Base-by-base conservation (phyloP, 2,113 vertebrate genomes). In the Pseudorhombus dupliciocellatus region DNA sequence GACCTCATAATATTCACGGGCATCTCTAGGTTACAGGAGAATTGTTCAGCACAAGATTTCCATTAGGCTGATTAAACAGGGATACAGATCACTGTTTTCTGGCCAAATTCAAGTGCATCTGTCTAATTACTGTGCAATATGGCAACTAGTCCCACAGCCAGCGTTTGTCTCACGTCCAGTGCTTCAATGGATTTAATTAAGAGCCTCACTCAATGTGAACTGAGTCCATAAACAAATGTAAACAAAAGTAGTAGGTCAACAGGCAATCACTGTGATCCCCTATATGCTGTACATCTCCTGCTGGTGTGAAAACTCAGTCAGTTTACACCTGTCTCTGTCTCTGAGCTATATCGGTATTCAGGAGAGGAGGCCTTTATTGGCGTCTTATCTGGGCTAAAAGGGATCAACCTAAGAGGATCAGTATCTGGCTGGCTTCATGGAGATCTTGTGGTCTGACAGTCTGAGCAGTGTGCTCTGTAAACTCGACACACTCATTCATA, bases 381-480 rank as follows among this genome's bases (percentile, higher is more conserved):
- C 22, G 24, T 89, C 81, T 92, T 86, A 89, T 83, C 76, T 58
- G 66, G 76, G 60, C 78, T 90, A 73, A 90, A 88, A 73, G 67
- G 84, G 90, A 88, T 93, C 79, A 89, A 34, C 73, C 75, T 92
- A 88, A 93, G 91, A 89, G 81, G 91, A 89, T 92, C 62, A 80
- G 73, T 70, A 40, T 64, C 59, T 72, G 71, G 20, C 73, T 44
- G 67, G 67, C 66, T 70, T 72, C 77, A 67, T 73, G 73, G 80
- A 66, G 72, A 63, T 79, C 80, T 75, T 84, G 62, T 80, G 57
- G 65, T 82, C 62, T 74, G 69, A 51, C 11, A 59, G 66, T 40
- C 20, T 24, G 37, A 25, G 24, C 20, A 53, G 26, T 26, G 16
- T 28, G 12, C 50, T 42, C 14, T 16, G 42, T 18, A 37, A 9